These are phyloP conservation scores for Megalops cyprinoides DNA, from an alignment of 2,797 vertebrate genomes.

Conservation along the genomic window DNA sequence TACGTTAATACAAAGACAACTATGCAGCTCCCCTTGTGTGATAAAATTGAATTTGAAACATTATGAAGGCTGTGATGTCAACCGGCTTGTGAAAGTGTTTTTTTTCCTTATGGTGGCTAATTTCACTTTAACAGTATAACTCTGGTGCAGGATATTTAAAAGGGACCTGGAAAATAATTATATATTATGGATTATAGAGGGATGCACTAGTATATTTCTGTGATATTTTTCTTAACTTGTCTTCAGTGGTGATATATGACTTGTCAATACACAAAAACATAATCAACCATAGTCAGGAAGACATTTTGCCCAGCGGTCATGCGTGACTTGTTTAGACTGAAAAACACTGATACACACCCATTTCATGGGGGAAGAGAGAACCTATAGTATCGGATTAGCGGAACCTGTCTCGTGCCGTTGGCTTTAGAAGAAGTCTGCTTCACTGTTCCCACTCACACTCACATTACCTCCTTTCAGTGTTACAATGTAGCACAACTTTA, in stretches of 20 bases:
- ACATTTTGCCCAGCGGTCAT: no score
- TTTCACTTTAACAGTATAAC: neutral
- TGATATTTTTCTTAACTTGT: neutral
- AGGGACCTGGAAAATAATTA: neutral
- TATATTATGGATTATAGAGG: neutral
- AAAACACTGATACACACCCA: no score
- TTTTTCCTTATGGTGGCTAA: neutral
- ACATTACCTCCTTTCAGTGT: neutral
- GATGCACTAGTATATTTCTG: neutral
- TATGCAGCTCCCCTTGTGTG: no score
- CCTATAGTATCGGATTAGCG: no score
- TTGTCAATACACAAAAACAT: neutral
- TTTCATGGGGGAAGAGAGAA: no score
- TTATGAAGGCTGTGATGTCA: neutral
- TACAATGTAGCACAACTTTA: neutral
- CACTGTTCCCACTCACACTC: neutral
- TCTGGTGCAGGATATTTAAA: neutral
- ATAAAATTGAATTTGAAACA: conserved; percentile 2
- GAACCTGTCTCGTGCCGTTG: neutral
- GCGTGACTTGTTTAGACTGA: no score
- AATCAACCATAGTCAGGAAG: neutral
- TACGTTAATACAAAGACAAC: no score
- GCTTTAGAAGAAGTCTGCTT: neutral
- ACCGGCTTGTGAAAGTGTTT: neutral
- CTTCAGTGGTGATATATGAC: neutral